Evolutionary conservation across 2,797 vertebrate genomes (phyloP), one percentile per base, ranked within the genome.

Genomic region (Otus scops): DNA sequence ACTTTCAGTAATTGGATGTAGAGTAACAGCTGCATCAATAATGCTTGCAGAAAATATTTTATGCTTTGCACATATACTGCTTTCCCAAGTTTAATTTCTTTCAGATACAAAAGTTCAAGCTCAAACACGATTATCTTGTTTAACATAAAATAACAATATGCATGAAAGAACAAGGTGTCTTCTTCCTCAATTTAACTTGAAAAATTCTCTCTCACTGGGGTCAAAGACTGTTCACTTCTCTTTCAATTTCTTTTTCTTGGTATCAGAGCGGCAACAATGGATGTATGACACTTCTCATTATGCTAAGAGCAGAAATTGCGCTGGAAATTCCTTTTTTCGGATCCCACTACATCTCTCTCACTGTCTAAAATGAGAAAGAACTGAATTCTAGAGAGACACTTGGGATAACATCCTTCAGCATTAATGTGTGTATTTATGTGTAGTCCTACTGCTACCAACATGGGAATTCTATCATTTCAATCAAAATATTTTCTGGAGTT

Each of bases 391-490:
- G 11, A 60, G 22, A 77, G 34, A 75, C 13, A 13, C 36, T 23
- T 28, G 6, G 15, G 19, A 15, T 32, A 86, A 63, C 1, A 1
- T 2, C 18, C 11, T 71, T 71, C 21, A 81, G 36, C 39, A 36
- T 30, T 73, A 60, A 71, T 4, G 5, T 4, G 1, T 7, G 2
- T 15, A 39, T 70, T 63, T 71, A 43, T 1, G 0, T 21, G 9
- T 3, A 45, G 38, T 43, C n/a, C 41, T 73, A 39, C 32, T 50
- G 23, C 18, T 38, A 70, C 8, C 30, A 71, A 13, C 10, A 11
- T 45, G 36, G n/a, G 13, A 89, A 68, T 45, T 36, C 30, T 15
- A 59, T 24, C 3, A 30, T 74, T 78, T 11, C 27, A 36, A 39
- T 16, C 28, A n/a, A 80, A 74, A 7, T 23, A 68, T 2, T 1